phyloP scores from a whole-genome alignment of 2,888 invertebrate genomes.

The Agonopterix subpropinquella region DNA sequence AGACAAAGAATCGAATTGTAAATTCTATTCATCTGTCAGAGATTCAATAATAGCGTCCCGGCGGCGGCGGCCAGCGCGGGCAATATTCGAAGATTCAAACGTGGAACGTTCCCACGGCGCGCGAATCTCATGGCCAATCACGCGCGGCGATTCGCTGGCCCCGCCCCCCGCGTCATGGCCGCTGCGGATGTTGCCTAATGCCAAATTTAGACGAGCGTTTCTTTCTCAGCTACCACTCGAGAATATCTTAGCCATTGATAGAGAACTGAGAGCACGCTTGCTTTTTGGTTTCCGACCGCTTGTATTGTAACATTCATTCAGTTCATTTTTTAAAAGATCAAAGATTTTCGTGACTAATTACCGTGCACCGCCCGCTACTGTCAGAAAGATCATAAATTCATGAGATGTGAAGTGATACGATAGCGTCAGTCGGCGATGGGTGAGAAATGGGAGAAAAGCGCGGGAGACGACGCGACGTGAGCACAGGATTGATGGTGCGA shows the following conservation, averaged over 20 bases:
- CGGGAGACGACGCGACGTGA: slow-evolving; percentile 26
- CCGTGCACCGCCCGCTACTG: slow-evolving; percentile 20
- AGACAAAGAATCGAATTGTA: slow-evolving; percentile 6
- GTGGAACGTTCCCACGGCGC: slow-evolving; percentile 37
- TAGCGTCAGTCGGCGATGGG: slow-evolving; percentile 20
- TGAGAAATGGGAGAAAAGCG: slow-evolving; percentile 40
- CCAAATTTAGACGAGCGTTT: slow-evolving; percentile 61
- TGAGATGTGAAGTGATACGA: slow-evolving; percentile 20
- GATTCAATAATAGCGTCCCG: slow-evolving; percentile 19
- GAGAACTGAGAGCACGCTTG: slow-evolving; percentile 1
- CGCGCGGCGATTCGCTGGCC: slow-evolving; percentile 41
- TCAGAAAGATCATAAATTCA: slow-evolving; percentile 23
- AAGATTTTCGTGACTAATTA: slow-evolving; percentile 21
- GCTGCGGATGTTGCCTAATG: slow-evolving; percentile 53
- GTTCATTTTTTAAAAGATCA: slow-evolving; percentile 4
- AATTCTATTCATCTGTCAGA: slow-evolving; percentile 21
- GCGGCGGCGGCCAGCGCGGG: slow-evolving; percentile 10
- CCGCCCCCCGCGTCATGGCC: slow-evolving; percentile 67
- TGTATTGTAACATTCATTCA: background rate
- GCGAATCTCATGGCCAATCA: slow-evolving; percentile 59
- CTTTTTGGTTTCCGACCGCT: background rate
- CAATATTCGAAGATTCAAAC: slow-evolving; percentile 38
- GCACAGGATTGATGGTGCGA: slow-evolving; percentile 49
- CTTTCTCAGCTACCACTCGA: slow-evolving; percentile 27
- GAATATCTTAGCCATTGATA: slow-evolving; percentile 1